Percentiles rank a stretch among this genome's conserved stretches.
Conservation (phyloP, 2,113 vertebrate species). For the Bubo bubo region DNA sequence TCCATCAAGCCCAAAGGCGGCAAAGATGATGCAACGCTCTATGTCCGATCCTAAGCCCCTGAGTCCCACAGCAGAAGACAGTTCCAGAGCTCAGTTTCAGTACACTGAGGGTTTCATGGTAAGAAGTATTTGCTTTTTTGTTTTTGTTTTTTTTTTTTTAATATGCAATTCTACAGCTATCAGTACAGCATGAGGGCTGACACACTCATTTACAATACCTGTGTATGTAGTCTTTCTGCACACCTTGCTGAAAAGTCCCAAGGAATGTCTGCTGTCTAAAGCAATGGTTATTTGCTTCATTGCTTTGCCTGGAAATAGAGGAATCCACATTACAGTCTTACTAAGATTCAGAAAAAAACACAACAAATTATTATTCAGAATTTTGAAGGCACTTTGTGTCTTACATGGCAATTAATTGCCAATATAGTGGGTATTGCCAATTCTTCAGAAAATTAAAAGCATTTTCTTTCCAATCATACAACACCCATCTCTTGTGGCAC, state of each 20-base stretch:
- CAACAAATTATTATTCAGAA: neutral
- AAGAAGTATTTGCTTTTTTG: slow-evolving; percentile 73
- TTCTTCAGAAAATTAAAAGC: neutral
- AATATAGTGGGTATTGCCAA: neutral
- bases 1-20: slow-evolving; percentile 86
- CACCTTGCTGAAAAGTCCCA: neutral
- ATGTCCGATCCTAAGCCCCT: slow-evolving; percentile 94
- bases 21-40: slow-evolving; percentile 92
- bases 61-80: slow-evolving; percentile 92
- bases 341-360: neutral
- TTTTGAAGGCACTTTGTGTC: neutral
- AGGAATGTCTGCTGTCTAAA: neutral
- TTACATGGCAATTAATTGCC: neutral
- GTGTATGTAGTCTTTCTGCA: neutral
- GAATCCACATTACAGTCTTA: neutral
- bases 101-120: slow-evolving; percentile 91
- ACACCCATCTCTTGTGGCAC: neutral
- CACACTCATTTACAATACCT: neutral
- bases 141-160: neutral
- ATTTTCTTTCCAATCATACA: neutral
- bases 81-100: slow-evolving; percentile 88
- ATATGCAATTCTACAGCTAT: neutral
- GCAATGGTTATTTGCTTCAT: neutral
- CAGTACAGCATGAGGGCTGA: neutral
- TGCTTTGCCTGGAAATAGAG: neutral